Conservation (phyloP, 2,113 vertebrate species). For the Hippocampus abdominalis region DNA sequence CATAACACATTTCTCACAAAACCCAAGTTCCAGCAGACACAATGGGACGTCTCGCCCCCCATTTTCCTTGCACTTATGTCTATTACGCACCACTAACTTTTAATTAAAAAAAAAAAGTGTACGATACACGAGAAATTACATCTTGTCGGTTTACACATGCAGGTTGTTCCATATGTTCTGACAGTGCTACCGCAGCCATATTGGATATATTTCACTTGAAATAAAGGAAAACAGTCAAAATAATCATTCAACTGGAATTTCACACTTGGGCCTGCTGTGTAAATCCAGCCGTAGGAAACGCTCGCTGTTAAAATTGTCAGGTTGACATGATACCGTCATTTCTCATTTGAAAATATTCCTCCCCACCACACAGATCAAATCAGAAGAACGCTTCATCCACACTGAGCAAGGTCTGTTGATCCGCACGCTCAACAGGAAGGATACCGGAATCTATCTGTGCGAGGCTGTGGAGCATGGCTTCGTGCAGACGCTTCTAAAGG, state of each 20-base stretch:
- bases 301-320: background rate
- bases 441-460: slow-evolving; percentile 89
- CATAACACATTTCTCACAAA: no score
- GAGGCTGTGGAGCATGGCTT: slow-evolving; percentile 95
- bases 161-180: no score
- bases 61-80: no score
- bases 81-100: no score
- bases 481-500: slow-evolving; percentile 90
- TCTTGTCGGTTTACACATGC: no score
- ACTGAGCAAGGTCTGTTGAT: slow-evolving; percentile 92
- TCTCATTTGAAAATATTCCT: slow-evolving; percentile 10
- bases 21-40: no score
- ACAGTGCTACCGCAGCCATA: no score
- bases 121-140: no score
- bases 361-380: slow-evolving; percentile 75
- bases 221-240: background rate
- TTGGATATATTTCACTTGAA: no score
- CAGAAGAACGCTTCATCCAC: slow-evolving; percentile 81
- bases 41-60: no score
- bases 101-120: no score
- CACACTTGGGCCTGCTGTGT: background rate
- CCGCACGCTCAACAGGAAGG: slow-evolving; percentile 80
- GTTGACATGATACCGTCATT: background rate
- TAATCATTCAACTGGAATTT: background rate
- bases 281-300: no score